Conservation (phyloP, 2,797 vertebrate genomes). For the Cyprinella venusta region DNA sequence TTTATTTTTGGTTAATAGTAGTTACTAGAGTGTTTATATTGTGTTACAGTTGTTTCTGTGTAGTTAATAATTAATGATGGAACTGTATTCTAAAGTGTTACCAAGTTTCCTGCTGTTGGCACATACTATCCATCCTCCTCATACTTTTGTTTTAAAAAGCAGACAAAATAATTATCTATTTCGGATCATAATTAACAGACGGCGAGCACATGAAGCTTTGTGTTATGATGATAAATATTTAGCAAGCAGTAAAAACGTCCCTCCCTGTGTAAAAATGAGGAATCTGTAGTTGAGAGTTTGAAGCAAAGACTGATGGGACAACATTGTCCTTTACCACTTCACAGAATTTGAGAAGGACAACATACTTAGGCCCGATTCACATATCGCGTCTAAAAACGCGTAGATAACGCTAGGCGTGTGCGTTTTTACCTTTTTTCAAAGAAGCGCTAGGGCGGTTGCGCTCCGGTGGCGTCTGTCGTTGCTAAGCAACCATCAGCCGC, state of each 20-base stretch:
- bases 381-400: no score
- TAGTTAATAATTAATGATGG: no score
- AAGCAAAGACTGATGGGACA: background rate
- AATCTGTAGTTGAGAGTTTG: background rate
- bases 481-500: no score
- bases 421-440: no score
- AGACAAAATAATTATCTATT: background rate
- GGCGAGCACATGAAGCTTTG: background rate
- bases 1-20: no score
- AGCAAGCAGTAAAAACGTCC: background rate
- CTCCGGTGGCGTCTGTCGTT: no score
- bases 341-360: background rate
- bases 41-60: no score
- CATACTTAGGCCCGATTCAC: no score
- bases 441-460: no score
- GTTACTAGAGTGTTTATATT: no score
- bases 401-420: no score
- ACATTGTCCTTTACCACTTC: background rate
- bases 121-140: background rate
- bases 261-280: background rate
- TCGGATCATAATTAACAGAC: background rate
- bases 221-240: background rate
- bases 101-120: background rate
- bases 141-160: background rate
- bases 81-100: no score